Percentiles rank a stretch among this genome's conserved stretches.
Evolutionary conservation across 1,140 invertebrate species (phyloP).

Genomic region (Mercenaria mercenaria): DNA sequence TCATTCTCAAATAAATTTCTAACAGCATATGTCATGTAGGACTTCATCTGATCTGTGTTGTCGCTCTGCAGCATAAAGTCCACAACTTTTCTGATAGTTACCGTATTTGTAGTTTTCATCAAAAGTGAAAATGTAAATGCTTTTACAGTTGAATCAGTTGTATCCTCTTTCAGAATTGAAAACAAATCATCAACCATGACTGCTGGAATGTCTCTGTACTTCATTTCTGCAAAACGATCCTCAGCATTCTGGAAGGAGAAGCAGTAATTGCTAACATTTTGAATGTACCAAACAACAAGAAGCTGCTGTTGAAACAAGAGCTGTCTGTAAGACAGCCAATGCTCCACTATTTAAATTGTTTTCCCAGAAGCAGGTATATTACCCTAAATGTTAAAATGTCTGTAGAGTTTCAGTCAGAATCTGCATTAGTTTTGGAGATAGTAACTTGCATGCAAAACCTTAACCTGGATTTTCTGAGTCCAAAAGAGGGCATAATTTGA

Average conservation of each 20-base stretch:
- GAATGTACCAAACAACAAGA: too few species aligned
- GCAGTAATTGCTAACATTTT: too few species aligned
- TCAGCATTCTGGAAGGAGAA: neutral
- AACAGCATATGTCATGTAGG: constrained; percentile 22
- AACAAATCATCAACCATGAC: neutral
- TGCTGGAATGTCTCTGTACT: neutral
- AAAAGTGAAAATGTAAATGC: constrained; percentile 16
- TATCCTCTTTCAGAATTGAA: neutral
- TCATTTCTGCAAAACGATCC: neutral
- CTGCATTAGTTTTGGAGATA: too few species aligned
- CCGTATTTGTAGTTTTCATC: neutral
- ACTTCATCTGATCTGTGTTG: neutral
- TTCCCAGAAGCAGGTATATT: too few species aligned
- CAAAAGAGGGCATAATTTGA: too few species aligned
- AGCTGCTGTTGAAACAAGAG: too few species aligned
- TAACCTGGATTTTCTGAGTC: too few species aligned
- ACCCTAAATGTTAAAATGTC: too few species aligned
- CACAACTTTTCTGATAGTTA: neutral
- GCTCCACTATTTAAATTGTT: too few species aligned
- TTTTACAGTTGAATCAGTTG: neutral
- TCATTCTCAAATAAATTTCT: constrained; percentile 6
- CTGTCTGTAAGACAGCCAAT: too few species aligned
- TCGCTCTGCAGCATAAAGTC: neutral
- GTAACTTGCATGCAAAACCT: too few species aligned
- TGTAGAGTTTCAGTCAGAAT: too few species aligned